These are phyloP conservation scores for Oryzias woworae DNA, from an alignment of 2,113 vertebrate species.

Conservation along the genomic window DNA sequence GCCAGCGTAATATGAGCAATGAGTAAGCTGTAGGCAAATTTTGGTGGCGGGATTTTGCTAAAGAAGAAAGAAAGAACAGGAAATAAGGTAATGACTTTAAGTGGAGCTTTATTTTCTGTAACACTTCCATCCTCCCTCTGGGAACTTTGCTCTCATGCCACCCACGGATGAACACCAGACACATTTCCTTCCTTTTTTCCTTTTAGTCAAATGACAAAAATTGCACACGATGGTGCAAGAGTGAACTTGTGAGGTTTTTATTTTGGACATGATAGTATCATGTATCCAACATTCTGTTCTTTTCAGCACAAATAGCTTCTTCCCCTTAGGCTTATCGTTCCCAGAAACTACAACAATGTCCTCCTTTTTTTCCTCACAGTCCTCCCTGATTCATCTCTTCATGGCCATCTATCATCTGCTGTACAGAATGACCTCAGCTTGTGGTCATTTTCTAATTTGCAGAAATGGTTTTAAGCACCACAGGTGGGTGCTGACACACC, in stretches of 20 bases:
- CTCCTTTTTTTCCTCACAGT: slow-evolving; percentile 62
- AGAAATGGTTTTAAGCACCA: not conserved
- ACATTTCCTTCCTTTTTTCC: slow-evolving; percentile 20
- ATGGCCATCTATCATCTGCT: slow-evolving; percentile 26
- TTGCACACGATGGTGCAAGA: not conserved
- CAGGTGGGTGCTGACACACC: slow-evolving; percentile 46
- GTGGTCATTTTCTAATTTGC: not conserved
- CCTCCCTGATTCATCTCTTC: slow-evolving; percentile 27
- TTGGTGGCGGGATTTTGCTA: not conserved
- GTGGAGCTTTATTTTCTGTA: slow-evolving; percentile 51
- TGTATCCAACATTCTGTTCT: slow-evolving; percentile 11
- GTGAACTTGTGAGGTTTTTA: not conserved
- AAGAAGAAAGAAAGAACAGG: slow-evolving; percentile 16
- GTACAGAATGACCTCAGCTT: slow-evolving; percentile 40
- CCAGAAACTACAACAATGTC: slow-evolving; percentile 49
- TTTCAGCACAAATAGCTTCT: slow-evolving; percentile 18
- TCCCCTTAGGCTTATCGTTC: slow-evolving; percentile 52
- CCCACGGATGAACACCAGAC: slow-evolving; percentile 15
- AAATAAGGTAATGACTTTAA: slow-evolving; percentile 49
- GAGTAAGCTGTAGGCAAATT: slow-evolving; percentile 8
- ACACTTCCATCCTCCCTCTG: slow-evolving; percentile 33
- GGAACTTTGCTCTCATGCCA: slow-evolving; percentile 17
- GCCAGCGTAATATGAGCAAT: slow-evolving; percentile 30
- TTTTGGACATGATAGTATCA: slow-evolving; percentile 23
- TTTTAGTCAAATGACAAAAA: slow-evolving; percentile 8